phyloP scores from a whole-genome alignment of 2,113 vertebrate species.

The Holacanthus passer region DNA sequence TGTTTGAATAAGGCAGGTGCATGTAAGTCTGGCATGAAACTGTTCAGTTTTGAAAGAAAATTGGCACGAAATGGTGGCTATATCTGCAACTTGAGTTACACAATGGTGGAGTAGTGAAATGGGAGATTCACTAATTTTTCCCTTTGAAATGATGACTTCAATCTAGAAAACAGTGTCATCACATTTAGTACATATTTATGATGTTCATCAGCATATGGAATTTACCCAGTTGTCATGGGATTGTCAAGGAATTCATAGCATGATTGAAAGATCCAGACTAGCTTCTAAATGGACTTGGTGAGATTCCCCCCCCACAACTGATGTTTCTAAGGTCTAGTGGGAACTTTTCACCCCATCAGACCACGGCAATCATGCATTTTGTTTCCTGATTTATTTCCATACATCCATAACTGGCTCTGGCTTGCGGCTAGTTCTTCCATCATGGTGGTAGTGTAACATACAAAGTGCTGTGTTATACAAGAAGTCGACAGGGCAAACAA shows the following conservation, averaged over 20 bases:
- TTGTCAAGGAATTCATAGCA: neutral
- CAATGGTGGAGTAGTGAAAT: neutral
- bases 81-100: neutral
- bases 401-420: neutral
- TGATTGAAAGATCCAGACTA: neutral
- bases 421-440: too few relatives aligned
- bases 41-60: neutral
- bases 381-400: neutral
- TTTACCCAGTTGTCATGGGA: neutral
- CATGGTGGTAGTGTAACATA: neutral
- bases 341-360: neutral
- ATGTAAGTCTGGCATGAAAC: neutral
- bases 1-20: conserved; percentile 16
- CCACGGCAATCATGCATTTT: too few relatives aligned
- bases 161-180: neutral
- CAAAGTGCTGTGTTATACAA: neutral
- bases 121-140: neutral
- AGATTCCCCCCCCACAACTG: neutral
- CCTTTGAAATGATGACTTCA: neutral
- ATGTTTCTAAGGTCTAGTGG: neutral
- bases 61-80: neutral
- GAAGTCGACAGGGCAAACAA: neutral
- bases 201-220: neutral
- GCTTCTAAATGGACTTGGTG: neutral
- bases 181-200: neutral